phyloP scores from a whole-genome alignment of 1,140 invertebrate species.

The Plodia interpunctella region DNA sequence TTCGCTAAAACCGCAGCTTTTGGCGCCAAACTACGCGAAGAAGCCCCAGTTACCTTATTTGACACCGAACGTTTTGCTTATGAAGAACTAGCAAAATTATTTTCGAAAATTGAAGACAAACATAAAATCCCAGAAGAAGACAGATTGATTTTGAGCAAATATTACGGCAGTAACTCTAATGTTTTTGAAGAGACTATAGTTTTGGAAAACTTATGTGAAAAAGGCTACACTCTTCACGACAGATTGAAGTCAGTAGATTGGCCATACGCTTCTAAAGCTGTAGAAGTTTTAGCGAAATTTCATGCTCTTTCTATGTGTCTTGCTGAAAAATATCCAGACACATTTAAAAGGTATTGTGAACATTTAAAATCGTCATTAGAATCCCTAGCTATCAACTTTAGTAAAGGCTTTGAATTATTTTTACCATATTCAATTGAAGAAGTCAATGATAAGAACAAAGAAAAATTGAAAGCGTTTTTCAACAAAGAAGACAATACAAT shows the following conservation, averaged over 20 bases:
- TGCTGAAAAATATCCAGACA: slow-evolving; percentile 16
- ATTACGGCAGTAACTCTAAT: slow-evolving; percentile 21
- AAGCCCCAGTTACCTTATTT: slow-evolving; percentile 13
- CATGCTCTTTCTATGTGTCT: slow-evolving; percentile 34
- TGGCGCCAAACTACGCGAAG: slow-evolving; percentile 19
- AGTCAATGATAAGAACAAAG: slow-evolving; percentile 21
- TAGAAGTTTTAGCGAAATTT: slow-evolving; percentile 29
- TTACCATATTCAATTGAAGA: slow-evolving; percentile 11
- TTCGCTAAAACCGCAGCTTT: slow-evolving; percentile 33
- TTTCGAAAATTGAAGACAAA: neutral
- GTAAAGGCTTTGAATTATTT: neutral
- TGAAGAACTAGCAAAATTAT: neutral
- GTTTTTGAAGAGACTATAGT: slow-evolving; percentile 26
- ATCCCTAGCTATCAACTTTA: neutral
- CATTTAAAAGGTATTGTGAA: neutral
- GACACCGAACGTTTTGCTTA: slow-evolving; percentile 19
- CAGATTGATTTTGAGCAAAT: slow-evolving; percentile 23
- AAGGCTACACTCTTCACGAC: slow-evolving; percentile 25
- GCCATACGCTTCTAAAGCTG: slow-evolving; percentile 23
- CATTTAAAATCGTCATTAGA: neutral
- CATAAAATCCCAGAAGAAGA: slow-evolving; percentile 22
- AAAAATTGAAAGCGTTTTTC: slow-evolving; percentile 21
- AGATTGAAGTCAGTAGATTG: slow-evolving; percentile 27
- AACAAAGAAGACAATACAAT: slow-evolving; percentile 9
- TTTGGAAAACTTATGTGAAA: slow-evolving; percentile 26